Base-by-base conservation (phyloP, 2,797 vertebrate genomes). In the Fringilla coelebs region DNA sequence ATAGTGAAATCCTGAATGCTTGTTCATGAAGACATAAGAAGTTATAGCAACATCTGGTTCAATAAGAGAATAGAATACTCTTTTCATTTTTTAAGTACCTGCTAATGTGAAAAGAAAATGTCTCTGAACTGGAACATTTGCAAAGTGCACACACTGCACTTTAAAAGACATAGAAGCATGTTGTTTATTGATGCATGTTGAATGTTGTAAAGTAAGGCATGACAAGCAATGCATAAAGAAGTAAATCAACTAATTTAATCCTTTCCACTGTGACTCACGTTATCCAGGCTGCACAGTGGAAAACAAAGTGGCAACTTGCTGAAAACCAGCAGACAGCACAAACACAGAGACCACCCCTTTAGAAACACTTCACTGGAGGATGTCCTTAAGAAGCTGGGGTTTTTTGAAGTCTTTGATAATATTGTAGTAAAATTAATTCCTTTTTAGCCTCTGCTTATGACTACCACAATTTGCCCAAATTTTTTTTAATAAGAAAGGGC, bases 31-130 rank as follows among this genome's bases (percentile, higher is more conserved):
- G 49, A 20, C 34, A 32, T 68, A 49, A 38, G 57, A 74, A 95
- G 45, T 62, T 90, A 88, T 8, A 94, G 48, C 60, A 96, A 92
- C 76, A 92, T 77, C 88, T 95, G 86, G n/a, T 94, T 94, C 41
- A 71, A n/a, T 52, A 41, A 84, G 25, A 86, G 40, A 94, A 91
- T 68, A 89, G 63, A 90, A 63, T 79, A 89, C 58, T 74, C 74
- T 89, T 84, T 81, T 80, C 12, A 48, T n/a, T 78, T 82, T 85
- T 88, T n/a, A 76, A 54, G 36, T 85, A 77, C 38, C 25, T 93
- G 62, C 31, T 88, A 85, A 60, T 43, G 12, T 83, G 60, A 79
- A 89, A 85, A 78, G 29, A 60, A 81, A 67, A 65, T 13, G 7
- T 25, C 20, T 86, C 70, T 76, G 36, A 87, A 75, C 63, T 72